Evolutionary conservation across 2,113 vertebrate genomes (phyloP), one percentile per base, ranked within the genome.

Genomic region (Aleadryas rufinucha): DNA sequence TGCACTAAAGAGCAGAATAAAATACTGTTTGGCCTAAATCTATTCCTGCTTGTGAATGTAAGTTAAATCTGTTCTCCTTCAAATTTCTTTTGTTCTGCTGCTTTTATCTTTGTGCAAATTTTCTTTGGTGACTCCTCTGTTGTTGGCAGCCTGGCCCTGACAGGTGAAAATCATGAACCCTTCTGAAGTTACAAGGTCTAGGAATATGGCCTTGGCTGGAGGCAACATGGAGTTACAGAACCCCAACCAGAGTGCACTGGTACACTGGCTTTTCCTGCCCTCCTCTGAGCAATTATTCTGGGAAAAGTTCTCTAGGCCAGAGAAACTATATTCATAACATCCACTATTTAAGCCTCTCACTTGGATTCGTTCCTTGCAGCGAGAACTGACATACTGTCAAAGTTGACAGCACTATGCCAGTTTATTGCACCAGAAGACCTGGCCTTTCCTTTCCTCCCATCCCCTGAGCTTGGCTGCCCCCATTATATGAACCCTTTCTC

Each of bases 371-470:
- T 23, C 35, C 85, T 92, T 60, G 76, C 93, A 75, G 83, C 1
- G 0, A 82, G 76, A 93, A 68, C 57, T 71, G 69, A 81, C 69
- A 41, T 4, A 44, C 57, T 79, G 61, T 90, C 74, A 57, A 90
- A 78, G 88, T 15, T 80, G 86, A 91, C 85, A 93, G 91, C 53
- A 15, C 54, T 53, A 28, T 6, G 28, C 72, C 61, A 27, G 56
- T 77, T 89, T 64, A 92, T 69, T 92, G 68, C 92, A 83, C 72
- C 72, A 83, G 61, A 82, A 78, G 79, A 81, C 77, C 56, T 70
- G 64, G 64, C 71, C 77, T 85, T 95, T 95, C 86, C 87, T 88
- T 90, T 64, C 71, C 31, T 90, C 59, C 49, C 79, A 45, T 92
- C 93, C 90, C 63, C 94, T 33, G 84, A 93, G 84, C 93, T 76